Conservation (phyloP, 2,797 vertebrate species). For the Epinephelus coioides region DNA sequence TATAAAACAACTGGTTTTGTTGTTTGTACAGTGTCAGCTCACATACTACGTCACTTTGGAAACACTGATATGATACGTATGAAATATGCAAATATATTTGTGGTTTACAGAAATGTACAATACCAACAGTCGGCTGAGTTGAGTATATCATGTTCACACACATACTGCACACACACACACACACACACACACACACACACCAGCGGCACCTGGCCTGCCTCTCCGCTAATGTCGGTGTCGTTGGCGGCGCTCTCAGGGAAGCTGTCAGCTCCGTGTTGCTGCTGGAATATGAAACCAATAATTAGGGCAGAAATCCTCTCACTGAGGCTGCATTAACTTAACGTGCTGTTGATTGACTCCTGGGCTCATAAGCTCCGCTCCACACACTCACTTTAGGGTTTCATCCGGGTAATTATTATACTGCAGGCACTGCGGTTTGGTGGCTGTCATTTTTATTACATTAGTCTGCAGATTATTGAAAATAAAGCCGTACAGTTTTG, state of each 20-base stretch:
- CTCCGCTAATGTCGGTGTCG: conserved; percentile 54
- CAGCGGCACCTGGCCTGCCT: conserved; percentile 57
- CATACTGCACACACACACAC: background rate
- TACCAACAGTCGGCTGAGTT: background rate
- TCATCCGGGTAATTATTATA: conserved; percentile 10
- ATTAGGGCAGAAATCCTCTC: conserved; percentile 69
- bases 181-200: background rate
- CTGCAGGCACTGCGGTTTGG: conserved; percentile 9
- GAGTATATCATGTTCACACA: background rate
- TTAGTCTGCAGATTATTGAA: background rate
- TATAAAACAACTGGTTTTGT: too few species aligned
- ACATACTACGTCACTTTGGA: too few species aligned
- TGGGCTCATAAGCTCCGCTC: conserved; percentile 31
- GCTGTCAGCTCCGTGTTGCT: conserved; percentile 68
- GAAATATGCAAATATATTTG: too few species aligned
- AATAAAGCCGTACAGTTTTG: background rate
- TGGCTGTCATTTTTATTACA: background rate
- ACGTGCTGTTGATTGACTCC: conserved; percentile 73
- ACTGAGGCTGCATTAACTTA: conserved; percentile 56
- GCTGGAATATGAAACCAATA: conserved; percentile 78
- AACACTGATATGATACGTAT: too few species aligned
- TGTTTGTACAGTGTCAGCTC: too few species aligned
- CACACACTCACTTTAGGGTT: conserved; percentile 24
- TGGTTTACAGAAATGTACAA: too few species aligned
- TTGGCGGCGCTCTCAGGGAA: conserved; percentile 53